Evolutionary conservation across 2,113 vertebrate genomes (phyloP).

Genomic region (Thryonomys swinderianus): DNA sequence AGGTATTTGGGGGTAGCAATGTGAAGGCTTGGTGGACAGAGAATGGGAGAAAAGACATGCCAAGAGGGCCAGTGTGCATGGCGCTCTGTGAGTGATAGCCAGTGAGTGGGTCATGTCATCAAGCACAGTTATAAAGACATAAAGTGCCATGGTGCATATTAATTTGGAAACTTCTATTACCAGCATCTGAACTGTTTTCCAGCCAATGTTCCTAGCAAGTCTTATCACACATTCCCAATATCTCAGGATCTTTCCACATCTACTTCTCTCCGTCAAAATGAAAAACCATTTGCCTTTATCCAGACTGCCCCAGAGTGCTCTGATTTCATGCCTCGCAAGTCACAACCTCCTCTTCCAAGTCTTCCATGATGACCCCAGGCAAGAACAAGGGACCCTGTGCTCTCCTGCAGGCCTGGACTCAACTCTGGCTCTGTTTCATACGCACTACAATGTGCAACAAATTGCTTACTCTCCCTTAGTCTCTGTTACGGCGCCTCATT

Average conservation of each 20-base stretch:
- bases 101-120: fast-evolving
- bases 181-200: background rate
- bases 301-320: background rate
- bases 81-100: background rate
- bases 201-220: background rate
- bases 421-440: background rate
- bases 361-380: background rate
- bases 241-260: background rate
- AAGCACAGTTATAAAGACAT: background rate
- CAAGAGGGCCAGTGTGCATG: fast-evolving
- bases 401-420: background rate
- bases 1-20: background rate
- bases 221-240: background rate
- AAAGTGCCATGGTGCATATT: background rate
- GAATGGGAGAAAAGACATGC: background rate
- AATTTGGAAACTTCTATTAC: background rate
- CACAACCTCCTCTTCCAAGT: background rate
- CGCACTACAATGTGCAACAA: background rate
- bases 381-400: background rate
- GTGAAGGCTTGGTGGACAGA: background rate
- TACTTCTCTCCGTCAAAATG: background rate
- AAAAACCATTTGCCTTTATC: background rate
- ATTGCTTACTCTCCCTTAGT: background rate
- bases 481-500: too few relatives aligned
- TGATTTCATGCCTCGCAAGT: too few relatives aligned